Conservation (phyloP, 2,888 invertebrate species). For the Criorhina ranunculi region DNA sequence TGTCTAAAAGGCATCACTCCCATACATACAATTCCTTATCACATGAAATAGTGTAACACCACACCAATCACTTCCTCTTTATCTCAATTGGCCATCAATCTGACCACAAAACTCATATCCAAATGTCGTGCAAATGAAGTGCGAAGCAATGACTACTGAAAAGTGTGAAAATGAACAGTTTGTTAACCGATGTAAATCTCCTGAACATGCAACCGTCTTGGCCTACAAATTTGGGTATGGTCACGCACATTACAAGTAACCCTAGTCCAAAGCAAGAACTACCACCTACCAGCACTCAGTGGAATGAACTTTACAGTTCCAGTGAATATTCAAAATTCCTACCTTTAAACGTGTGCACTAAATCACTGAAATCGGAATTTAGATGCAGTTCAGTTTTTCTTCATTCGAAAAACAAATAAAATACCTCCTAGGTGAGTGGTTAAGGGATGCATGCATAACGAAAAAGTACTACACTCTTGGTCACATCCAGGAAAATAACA, state of each 20-base stretch:
- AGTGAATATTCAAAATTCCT: slow-evolving; percentile 64
- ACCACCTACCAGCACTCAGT: not conserved
- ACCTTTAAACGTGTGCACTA: slow-evolving; percentile 36
- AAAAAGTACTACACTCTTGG: slow-evolving; percentile 22
- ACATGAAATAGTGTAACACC: not conserved
- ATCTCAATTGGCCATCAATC: slow-evolving; percentile 18
- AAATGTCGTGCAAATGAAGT: slow-evolving; percentile 57
- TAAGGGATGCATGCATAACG: too few species aligned
- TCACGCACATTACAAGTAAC: slow-evolving; percentile 38
- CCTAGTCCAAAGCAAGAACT: not conserved
- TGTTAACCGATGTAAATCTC: slow-evolving; percentile 25
- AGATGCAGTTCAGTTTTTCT: slow-evolving; percentile 61
- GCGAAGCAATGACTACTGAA: slow-evolving; percentile 36
- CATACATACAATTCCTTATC: too few species aligned
- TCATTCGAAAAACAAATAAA: slow-evolving; percentile 26
- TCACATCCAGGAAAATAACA: slow-evolving; percentile 16
- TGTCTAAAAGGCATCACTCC: too few species aligned
- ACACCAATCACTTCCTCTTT: not conserved
- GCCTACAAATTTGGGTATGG: slow-evolving; percentile 33
- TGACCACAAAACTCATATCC: slow-evolving; percentile 34
- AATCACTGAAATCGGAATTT: slow-evolving; percentile 72
- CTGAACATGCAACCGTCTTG: slow-evolving; percentile 47
- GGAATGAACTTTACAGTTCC: slow-evolving; percentile 21
- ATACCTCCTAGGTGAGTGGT: not conserved
- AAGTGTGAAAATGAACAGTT: slow-evolving; percentile 21